phyloP scores from a whole-genome alignment of 1,140 invertebrate genomes.

The Dendroctonus valens region DNA sequence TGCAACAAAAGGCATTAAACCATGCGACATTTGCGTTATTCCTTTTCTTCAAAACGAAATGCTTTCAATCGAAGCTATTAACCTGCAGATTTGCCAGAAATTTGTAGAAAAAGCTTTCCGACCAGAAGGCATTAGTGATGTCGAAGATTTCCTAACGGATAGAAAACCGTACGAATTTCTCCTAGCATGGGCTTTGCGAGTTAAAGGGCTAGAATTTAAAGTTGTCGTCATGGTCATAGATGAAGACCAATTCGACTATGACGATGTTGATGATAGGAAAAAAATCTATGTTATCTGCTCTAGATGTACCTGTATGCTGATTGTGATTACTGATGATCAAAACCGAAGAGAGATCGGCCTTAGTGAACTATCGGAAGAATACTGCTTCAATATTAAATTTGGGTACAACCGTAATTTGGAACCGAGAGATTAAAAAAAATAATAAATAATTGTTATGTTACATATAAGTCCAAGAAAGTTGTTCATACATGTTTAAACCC shows the following conservation, averaged over 20 bases:
- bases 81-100: conserved; percentile 42
- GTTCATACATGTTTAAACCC: too few species aligned
- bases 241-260: conserved; percentile 47
- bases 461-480: too few species aligned
- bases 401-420: neutral
- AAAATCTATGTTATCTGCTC: conserved; percentile 50
- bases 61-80: conserved; percentile 42
- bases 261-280: conserved; percentile 46
- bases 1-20: conserved; percentile 48
- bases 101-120: conserved; percentile 47
- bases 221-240: conserved; percentile 49
- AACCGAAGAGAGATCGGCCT: neutral
- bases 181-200: conserved; percentile 46
- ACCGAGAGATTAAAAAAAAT: neutral
- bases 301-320: conserved; percentile 47
- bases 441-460: too few species aligned
- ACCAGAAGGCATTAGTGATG: conserved; percentile 43
- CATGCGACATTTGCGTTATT: conserved; percentile 48
- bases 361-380: conserved; percentile 2
- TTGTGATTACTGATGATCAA: conserved; percentile 41
- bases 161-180: conserved; percentile 45
- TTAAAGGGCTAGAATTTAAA: conserved; percentile 51
- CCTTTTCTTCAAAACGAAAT: conserved; percentile 45
- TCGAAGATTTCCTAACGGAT: conserved; percentile 45
- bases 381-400: conserved; percentile 22